A percentile compares a stretch with the other conserved stretches of the same genome.
These are phyloP conservation scores for Gymnocheta viridis DNA, from an alignment of 2,888 invertebrate species.

Conservation along the genomic window DNA sequence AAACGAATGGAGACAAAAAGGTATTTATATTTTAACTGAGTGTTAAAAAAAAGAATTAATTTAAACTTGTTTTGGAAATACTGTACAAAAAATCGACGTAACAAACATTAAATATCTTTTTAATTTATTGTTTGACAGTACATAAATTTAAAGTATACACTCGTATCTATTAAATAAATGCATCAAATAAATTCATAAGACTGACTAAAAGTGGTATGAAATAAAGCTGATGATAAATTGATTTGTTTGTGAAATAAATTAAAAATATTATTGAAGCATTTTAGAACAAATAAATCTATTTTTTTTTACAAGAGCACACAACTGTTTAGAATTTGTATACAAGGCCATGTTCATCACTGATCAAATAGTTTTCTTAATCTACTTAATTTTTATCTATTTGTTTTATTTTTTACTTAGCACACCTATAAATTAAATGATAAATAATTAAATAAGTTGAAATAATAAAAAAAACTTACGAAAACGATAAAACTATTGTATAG, in stretches of 20 bases:
- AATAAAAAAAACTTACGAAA: too few species aligned
- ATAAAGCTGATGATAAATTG: conserved; percentile 19
- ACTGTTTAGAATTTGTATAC: not conserved
- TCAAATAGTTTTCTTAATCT: too few species aligned
- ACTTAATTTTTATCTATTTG: not conserved
- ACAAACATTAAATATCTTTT: not conserved
- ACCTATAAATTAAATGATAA: too few species aligned
- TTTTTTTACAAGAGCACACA: not conserved
- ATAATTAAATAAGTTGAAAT: too few species aligned
- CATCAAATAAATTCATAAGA: not conserved
- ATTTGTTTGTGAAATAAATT: conserved; percentile 27
- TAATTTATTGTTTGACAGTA: not conserved
- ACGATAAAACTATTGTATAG: too few species aligned
- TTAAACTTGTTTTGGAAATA: not conserved
- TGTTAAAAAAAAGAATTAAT: not conserved
- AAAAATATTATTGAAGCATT: conserved; percentile 26
- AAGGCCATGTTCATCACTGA: not conserved
- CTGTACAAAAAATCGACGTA: not conserved
- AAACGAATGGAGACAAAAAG: not conserved
- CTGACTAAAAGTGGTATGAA: not conserved
- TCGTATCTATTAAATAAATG: not conserved
- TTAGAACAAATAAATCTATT: not conserved
- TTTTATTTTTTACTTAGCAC: too few species aligned
- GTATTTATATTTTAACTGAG: not conserved
- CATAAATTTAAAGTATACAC: not conserved